These are phyloP conservation scores for Coreius guichenoti DNA, from an alignment of 2,797 vertebrate species.

Conservation along the genomic window DNA sequence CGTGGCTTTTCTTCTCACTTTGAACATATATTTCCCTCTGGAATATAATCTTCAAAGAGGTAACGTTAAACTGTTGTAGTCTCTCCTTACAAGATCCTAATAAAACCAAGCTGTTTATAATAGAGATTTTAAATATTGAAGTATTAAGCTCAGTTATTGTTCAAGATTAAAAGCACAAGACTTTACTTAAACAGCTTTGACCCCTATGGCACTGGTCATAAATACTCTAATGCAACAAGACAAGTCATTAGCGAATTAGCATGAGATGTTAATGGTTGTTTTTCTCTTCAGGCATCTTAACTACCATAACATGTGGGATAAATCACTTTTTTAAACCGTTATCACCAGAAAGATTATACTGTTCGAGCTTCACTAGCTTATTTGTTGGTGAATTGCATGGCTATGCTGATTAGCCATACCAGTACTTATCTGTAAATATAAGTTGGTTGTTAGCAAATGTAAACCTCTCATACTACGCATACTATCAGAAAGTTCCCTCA, in stretches of 20 bases:
- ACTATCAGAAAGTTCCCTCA: neutral
- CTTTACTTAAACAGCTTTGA: neutral
- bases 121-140: neutral
- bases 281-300: neutral
- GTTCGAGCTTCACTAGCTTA: neutral
- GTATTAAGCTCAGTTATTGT: neutral
- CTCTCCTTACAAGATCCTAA: neutral
- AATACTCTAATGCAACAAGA: neutral
- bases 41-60: slow-evolving; percentile 39
- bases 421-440: neutral
- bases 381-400: neutral
- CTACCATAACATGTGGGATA: neutral
- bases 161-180: neutral
- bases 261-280: neutral
- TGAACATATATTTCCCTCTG: slow-evolving; percentile 13
- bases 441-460: neutral
- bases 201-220: neutral
- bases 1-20: slow-evolving; percentile 9
- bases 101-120: slow-evolving; percentile 8
- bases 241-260: neutral
- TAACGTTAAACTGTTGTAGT: slow-evolving; percentile 7
- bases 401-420: neutral
- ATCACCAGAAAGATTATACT: neutral
- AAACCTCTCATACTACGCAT: neutral
- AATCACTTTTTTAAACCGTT: neutral